These are phyloP conservation scores for Otocyon megalotis DNA, from an alignment of 2,113 vertebrate species.

Conservation along the genomic window DNA sequence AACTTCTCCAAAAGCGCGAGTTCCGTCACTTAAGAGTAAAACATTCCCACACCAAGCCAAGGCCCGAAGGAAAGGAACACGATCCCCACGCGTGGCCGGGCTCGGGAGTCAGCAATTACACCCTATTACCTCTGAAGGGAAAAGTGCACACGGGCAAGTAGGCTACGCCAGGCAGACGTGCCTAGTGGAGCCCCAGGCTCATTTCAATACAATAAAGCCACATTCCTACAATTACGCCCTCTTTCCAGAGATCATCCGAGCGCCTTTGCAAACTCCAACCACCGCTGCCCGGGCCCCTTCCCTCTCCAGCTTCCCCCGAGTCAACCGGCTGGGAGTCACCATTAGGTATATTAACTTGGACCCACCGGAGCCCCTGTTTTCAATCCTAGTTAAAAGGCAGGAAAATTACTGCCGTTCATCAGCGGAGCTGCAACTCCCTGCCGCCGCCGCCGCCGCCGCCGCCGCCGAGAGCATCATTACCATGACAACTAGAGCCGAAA, in stretches of 20 bases:
- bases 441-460: conserved; percentile 74
- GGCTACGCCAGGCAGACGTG: conserved; percentile 83
- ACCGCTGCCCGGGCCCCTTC: conserved; percentile 17
- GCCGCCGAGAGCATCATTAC: conserved; percentile 95
- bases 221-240: conserved; percentile 84
- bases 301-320: conserved; percentile 60
- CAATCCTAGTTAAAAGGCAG: conserved; percentile 81
- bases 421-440: conserved; percentile 82
- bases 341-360: conserved; percentile 72
- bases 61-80: not conserved
- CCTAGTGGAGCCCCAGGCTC: conserved; percentile 80
- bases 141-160: conserved; percentile 76
- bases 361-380: conserved; percentile 79
- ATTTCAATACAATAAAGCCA: conserved; percentile 84
- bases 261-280: conserved; percentile 49
- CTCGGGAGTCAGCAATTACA: conserved; percentile 79
- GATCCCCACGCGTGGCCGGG: conserved; percentile 79
- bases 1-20: conserved; percentile 71
- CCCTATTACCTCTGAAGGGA: conserved; percentile 79
- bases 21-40: conserved; percentile 18
- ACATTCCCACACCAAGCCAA: conserved; percentile 15
- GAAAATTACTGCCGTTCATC: conserved; percentile 88
- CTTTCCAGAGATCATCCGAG: conserved; percentile 72
- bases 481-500: conserved; percentile 96
- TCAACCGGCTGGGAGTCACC: conserved; percentile 77